These are phyloP conservation scores for Sebastes aleutianus DNA, from an alignment of 2,797 vertebrate species.

Conservation along the genomic window DNA sequence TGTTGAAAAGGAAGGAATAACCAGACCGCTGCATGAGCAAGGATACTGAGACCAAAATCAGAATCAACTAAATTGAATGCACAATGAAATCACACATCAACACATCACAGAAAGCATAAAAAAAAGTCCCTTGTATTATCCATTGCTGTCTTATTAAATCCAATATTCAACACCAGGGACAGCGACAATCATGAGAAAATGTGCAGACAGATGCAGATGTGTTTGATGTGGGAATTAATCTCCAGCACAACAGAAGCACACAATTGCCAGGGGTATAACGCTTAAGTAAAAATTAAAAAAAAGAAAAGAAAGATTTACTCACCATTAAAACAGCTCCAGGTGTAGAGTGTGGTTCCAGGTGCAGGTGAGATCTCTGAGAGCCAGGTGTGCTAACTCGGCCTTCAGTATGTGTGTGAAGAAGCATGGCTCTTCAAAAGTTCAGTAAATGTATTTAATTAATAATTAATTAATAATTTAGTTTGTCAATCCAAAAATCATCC, in stretches of 20 bases:
- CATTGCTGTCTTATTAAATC: background rate
- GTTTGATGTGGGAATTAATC: conserved; percentile 26
- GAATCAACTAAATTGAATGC: background rate
- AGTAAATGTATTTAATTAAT: background rate
- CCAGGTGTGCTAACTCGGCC: conserved; percentile 16
- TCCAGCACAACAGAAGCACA: conserved; percentile 8
- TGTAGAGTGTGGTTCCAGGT: conserved; percentile 13
- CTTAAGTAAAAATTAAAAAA: background rate
- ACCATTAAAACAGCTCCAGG: conserved; percentile 36
- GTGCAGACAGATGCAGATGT: conserved; percentile 12
- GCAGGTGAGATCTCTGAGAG: conserved; percentile 20
- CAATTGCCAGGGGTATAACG: background rate
- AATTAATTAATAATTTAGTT: background rate
- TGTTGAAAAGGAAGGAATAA: background rate
- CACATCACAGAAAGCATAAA: background rate
- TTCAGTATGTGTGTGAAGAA: background rate
- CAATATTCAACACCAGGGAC: background rate
- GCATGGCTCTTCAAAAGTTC: background rate
- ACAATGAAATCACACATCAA: background rate
- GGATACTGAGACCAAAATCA: background rate
- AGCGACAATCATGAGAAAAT: conserved; percentile 5
- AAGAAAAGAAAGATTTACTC: background rate
- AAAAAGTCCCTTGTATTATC: background rate
- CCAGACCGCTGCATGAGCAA: background rate
- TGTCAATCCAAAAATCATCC: background rate